Evolutionary conservation across 1,140 invertebrate species (phyloP).

Genomic region (Drosophila sturtevanti): DNA sequence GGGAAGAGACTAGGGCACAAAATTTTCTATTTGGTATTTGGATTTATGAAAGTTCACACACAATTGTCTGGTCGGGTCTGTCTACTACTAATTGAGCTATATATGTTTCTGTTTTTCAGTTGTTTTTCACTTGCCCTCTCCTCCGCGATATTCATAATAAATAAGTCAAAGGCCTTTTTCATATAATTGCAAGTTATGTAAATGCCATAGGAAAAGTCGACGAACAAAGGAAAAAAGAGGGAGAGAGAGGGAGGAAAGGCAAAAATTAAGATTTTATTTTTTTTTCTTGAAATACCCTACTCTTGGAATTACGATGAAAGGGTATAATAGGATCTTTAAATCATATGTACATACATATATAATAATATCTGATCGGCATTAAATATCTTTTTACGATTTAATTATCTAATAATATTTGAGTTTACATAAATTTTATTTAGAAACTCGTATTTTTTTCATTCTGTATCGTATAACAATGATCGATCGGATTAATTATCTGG

Average conservation of each 20-base stretch:
- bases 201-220: not conserved
- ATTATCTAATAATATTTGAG: no score
- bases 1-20: not conserved
- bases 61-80: not conserved
- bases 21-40: not conserved
- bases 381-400: no score
- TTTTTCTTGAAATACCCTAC: not conserved
- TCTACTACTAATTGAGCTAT: not conserved
- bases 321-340: no score
- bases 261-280: not conserved
- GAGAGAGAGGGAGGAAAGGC: not conserved
- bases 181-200: slow-evolving; percentile 7
- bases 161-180: slow-evolving; percentile 1
- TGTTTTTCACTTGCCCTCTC: not conserved
- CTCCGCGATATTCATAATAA: not conserved
- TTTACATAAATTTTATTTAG: no score
- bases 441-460: not conserved
- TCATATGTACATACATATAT: no score
- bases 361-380: no score
- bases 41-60: slow-evolving; percentile 1
- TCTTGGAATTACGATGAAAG: not conserved
- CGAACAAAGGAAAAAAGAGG: not conserved
- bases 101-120: not conserved
- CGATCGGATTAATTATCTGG: no score
- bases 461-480: no score